These are phyloP conservation scores for Struthio camelus DNA, from an alignment of 2,113 vertebrate genomes.

Conservation along the genomic window DNA sequence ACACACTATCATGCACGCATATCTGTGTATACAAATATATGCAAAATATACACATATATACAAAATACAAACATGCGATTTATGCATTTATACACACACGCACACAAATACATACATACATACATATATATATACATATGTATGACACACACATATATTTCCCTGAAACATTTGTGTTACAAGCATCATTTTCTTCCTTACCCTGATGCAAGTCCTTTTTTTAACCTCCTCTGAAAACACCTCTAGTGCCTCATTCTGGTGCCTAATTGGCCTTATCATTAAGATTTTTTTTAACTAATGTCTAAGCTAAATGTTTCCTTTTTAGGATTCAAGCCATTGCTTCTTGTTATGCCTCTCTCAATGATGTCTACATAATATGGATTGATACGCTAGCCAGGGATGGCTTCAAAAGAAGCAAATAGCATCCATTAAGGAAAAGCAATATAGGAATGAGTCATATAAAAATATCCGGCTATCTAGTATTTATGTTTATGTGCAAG, in stretches of 20 bases:
- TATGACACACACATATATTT: not conserved
- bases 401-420: slow-evolving; percentile 46
- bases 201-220: not conserved
- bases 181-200: not conserved
- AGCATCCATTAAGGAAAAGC: slow-evolving; percentile 20
- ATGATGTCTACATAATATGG: slow-evolving; percentile 54
- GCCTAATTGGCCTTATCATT: slow-evolving; percentile 58
- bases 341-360: slow-evolving; percentile 48
- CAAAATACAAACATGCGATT: not conserved
- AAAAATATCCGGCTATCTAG: slow-evolving; percentile 15
- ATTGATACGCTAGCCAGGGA: slow-evolving; percentile 46
- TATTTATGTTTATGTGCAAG: not conserved
- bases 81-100: not conserved
- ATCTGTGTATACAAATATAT: not conserved
- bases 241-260: slow-evolving; percentile 43
- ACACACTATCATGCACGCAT: not conserved
- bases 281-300: slow-evolving; percentile 51
- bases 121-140: too few relatives aligned
- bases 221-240: slow-evolving; percentile 34
- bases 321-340: slow-evolving; percentile 60
- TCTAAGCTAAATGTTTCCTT: slow-evolving; percentile 61
- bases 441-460: not conserved
- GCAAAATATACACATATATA: not conserved
- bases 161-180: not conserved
- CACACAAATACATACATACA: fast-evolving